A percentile compares a stretch with the other conserved stretches of the same genome.
Conservation (phyloP, 2,888 invertebrate species). For the Eilema griseolum region DNA sequence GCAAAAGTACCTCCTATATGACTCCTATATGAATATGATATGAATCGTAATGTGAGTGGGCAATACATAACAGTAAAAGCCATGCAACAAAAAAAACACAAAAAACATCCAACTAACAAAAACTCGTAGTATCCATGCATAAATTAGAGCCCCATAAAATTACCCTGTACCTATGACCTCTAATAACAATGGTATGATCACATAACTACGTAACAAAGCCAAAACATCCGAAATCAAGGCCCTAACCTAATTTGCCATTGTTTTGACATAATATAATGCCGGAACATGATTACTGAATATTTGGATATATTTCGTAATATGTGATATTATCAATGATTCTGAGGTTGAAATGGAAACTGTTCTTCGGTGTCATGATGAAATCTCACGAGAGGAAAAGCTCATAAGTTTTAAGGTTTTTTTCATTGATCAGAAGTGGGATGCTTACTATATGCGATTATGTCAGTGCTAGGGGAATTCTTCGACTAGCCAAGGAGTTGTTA, state of each 20-base stretch:
- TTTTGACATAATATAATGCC: conserved; percentile 43
- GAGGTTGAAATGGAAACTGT: conserved; percentile 12
- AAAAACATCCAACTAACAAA: neutral
- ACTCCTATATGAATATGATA: no score
- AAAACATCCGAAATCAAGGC: conserved; percentile 44
- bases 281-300: conserved; percentile 34
- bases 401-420: neutral
- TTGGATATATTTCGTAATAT: conserved; percentile 20
- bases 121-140: neutral
- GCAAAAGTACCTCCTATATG: no score
- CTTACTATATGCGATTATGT: no score
- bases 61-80: no score
- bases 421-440: neutral
- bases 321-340: conserved; percentile 8
- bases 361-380: conserved; percentile 13
- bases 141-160: conserved; percentile 12
- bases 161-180: conserved; percentile 35
- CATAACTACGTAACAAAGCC: conserved; percentile 42
- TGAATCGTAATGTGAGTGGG: no score
- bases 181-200: conserved; percentile 48
- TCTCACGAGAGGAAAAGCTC: neutral
- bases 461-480: no score
- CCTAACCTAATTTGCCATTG: conserved; percentile 50
- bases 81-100: no score
- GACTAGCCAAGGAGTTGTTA: neutral